Conservation (phyloP, 2,888 invertebrate species). For the Troglohyphantes excavatus region DNA sequence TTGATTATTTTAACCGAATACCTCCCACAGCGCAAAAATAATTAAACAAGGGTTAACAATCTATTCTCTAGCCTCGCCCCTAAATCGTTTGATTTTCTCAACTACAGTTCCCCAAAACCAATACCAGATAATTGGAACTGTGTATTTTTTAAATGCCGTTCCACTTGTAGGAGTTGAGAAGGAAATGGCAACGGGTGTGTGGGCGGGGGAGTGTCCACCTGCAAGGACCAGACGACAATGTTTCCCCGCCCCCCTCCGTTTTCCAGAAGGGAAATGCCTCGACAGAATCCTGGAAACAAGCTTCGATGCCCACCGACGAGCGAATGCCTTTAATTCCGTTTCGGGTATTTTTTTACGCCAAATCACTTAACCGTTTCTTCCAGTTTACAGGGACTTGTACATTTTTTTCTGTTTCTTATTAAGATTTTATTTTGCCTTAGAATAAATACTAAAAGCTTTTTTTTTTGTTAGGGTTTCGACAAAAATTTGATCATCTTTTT, state of each 20-base stretch:
- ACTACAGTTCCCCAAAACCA: background rate
- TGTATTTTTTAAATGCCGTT: background rate
- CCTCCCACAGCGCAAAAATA: no score
- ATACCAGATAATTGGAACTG: background rate
- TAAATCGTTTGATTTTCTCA: no score
- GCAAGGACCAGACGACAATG: background rate
- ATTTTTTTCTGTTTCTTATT: background rate
- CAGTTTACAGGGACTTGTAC: background rate
- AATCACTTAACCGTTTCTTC: constrained; percentile 9
- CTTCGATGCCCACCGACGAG: background rate
- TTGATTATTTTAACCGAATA: no score
- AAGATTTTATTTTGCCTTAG: no score
- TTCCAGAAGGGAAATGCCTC: background rate
- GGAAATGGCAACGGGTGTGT: background rate
- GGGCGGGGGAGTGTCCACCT: background rate
- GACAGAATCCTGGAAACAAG: constrained; percentile 9
- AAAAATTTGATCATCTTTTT: no score
- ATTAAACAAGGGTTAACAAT: no score
- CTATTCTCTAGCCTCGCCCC: no score
- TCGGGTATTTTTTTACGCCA: background rate
- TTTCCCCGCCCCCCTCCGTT: background rate
- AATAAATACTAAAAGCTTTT: no score
- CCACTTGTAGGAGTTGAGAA: background rate
- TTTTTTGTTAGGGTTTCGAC: no score
- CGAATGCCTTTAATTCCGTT: background rate